Evolutionary conservation across 2,797 vertebrate genomes (phyloP).

Genomic region (Arrhamphus sclerolepis): DNA sequence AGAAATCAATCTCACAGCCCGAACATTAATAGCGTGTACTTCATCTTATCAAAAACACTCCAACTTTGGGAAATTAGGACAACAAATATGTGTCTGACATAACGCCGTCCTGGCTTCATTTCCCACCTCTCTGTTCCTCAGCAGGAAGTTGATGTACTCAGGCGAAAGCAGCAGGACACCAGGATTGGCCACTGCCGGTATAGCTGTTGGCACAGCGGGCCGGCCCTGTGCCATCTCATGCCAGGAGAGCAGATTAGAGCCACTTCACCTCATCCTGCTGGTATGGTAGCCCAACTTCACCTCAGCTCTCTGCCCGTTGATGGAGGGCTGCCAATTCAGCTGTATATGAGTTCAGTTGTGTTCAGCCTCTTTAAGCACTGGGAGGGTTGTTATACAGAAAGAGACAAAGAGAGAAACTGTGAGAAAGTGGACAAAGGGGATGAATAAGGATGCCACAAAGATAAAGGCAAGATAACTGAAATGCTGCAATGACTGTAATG

Average conservation of each 20-base stretch:
- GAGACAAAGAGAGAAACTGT: no score
- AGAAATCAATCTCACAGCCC: no score
- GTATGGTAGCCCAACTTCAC: slow-evolving; percentile 51
- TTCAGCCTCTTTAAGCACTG: slow-evolving; percentile 43
- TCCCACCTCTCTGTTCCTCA: slow-evolving; percentile 46
- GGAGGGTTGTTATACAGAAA: neutral
- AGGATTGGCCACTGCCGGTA: slow-evolving; percentile 52
- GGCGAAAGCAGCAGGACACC: slow-evolving; percentile 38
- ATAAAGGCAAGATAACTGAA: no score
- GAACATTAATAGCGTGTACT: neutral
- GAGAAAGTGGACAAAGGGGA: no score
- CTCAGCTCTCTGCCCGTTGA: slow-evolving; percentile 32
- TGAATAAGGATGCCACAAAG: no score
- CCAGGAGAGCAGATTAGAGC: slow-evolving; percentile 69
- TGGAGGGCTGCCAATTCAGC: slow-evolving; percentile 51
- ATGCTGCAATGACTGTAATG: no score
- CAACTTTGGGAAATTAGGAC: neutral
- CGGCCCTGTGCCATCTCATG: slow-evolving; percentile 55
- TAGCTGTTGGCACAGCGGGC: slow-evolving; percentile 61
- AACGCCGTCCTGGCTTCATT: slow-evolving; percentile 46
- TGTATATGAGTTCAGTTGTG: slow-evolving; percentile 65
- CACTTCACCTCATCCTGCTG: slow-evolving; percentile 63
- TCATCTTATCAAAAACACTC: slow-evolving; percentile 1
- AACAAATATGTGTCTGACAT: slow-evolving; percentile 9
- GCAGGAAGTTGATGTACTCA: slow-evolving; percentile 60